Evolutionary conservation across 2,113 vertebrate genomes (phyloP), one percentile per base, ranked within the genome.

Genomic region (Oostethus manadensis): DNA sequence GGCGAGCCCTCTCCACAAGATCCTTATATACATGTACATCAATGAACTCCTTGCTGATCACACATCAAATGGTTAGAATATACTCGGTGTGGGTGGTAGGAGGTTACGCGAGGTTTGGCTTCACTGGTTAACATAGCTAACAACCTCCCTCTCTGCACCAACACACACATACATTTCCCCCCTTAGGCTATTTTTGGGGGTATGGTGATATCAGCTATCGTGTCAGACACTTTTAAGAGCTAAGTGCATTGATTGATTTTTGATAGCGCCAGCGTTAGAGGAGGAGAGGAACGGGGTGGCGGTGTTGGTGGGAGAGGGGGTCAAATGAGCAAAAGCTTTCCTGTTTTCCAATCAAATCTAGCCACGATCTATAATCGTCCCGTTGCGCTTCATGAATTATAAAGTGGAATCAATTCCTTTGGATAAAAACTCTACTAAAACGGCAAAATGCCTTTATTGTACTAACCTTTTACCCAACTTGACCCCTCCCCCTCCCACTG

Each of bases 211-310:
- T 87, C 83, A 70, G 82, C 68, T 85, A 74, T 81, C 72, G 60
- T 74, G 76, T 83, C 74, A 83, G 77, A 82, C 82, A 79, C 83
- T 87, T 83, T 85, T 84, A 84, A 85, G 68, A 85, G 79, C 85
- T 85, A 84, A 84, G 85, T 82, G 86, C 81, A 87, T 86, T 86
- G 86, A 87, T 84, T 84, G 84, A 87, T 86, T 86, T 83, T 83
- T 85, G 82, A 87, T 88, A 86, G 82, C 71, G 81, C 73, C 74
- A 23, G 60, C 73, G 75, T 80, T 78, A 16, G 54, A 20, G 54
- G 51, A 53, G 58, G n/a, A 20, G 21, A 23, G 58, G 22, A 23
- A 44, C 29, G 33, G 26, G 68, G 55, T 42, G 38, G 10, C 14
- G 61, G 70, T 79, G 10, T 42, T 42, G 35, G 13, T 20, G 10